A percentile compares a stretch with the other conserved stretches of the same genome.
Evolutionary conservation across 2,113 vertebrate species (phyloP).

Genomic region (Albula glossodonta): DNA sequence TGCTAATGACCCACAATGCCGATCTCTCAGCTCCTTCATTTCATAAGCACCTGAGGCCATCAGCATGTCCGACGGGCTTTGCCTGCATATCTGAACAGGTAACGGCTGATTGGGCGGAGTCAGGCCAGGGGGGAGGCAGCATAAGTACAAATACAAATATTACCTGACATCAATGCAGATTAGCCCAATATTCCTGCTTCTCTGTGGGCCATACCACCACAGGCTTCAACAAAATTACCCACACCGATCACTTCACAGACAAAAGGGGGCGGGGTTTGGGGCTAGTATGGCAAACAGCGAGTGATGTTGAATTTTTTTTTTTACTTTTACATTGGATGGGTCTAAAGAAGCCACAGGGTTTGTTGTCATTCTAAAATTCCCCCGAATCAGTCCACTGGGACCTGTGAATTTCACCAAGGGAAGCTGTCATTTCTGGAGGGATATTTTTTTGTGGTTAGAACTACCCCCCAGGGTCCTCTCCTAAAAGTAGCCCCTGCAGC

Average conservation of each 20-base stretch:
- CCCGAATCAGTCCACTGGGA: background rate
- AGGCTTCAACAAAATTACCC: background rate
- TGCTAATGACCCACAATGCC: slow-evolving; percentile 46
- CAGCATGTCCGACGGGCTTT: slow-evolving; percentile 33
- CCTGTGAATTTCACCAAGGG: background rate
- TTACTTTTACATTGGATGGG: background rate
- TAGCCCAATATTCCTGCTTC: background rate
- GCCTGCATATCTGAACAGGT: slow-evolving; percentile 1
- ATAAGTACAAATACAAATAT: slow-evolving; percentile 29
- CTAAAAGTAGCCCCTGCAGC: background rate
- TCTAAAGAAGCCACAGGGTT: background rate
- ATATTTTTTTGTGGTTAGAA: background rate
- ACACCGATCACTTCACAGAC: background rate
- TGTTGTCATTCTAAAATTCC: background rate
- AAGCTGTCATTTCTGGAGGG: background rate
- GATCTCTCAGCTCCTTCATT: slow-evolving; percentile 21
- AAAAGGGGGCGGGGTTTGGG: background rate
- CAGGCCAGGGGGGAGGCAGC: background rate
- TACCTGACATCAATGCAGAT: background rate
- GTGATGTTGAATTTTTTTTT: background rate
- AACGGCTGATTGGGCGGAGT: background rate
- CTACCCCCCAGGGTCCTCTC: background rate
- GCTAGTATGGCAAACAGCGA: too few relatives aligned
- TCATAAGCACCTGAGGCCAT: slow-evolving; percentile 48
- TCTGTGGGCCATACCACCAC: background rate